These are phyloP conservation scores for Microctonus brassicae DNA, from an alignment of 2,888 invertebrate genomes.

Conservation along the genomic window DNA sequence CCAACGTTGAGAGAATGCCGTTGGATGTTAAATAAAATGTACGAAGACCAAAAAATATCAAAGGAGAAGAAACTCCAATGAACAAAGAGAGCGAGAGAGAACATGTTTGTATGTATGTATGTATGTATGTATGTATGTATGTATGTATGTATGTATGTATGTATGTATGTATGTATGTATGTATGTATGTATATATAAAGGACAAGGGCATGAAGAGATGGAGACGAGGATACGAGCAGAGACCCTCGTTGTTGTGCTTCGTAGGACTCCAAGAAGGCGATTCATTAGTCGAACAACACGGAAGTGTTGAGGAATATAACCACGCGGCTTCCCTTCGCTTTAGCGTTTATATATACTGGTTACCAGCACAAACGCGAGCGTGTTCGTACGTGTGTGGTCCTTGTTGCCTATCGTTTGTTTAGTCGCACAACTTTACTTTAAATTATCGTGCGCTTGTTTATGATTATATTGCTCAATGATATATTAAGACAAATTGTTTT, in stretches of 20 bases:
- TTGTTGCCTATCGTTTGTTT: background rate
- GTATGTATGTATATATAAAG: no score
- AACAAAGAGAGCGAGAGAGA: conserved; percentile 20
- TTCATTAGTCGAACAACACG: conserved; percentile 70
- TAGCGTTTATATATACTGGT: no score
- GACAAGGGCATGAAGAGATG: conserved; percentile 36
- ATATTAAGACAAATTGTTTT: background rate
- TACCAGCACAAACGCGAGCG: background rate
- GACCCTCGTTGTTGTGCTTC: conserved; percentile 36
- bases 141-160: no score
- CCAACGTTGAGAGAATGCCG: background rate
- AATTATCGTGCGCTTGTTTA: background rate
- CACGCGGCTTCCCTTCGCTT: conserved; percentile 52
- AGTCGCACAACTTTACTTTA: background rate
- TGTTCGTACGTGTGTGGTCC: conserved; percentile 44
- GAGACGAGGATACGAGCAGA: conserved; percentile 38
- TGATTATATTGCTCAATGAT: conserved; percentile 4
- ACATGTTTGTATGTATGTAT: no score
- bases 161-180: no score
- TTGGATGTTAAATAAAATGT: background rate
- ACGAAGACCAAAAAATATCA: background rate
- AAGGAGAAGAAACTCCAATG: background rate
- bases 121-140: no score
- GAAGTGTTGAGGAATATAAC: conserved; percentile 57
- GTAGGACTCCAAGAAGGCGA: conserved; percentile 55